Evolutionary conservation across 2,888 invertebrate genomes (phyloP).

Genomic region (Empis stercorea): DNA sequence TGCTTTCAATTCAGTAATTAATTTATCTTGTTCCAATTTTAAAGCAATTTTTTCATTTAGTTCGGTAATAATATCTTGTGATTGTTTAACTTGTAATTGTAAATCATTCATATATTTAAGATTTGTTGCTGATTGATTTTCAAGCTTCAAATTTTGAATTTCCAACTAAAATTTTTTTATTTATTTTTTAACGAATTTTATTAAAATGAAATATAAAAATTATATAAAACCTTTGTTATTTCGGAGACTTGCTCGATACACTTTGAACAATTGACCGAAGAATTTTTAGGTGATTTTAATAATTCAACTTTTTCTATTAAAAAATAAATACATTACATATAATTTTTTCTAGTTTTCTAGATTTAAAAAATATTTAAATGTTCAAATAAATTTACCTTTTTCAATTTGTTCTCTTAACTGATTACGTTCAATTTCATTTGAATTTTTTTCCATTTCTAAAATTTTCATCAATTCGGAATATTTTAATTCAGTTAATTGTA

Average conservation of each 20-base stretch:
- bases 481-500: slow-evolving; percentile 29
- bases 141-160: slow-evolving; percentile 28
- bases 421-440: no score
- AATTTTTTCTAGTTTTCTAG: no score
- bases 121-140: slow-evolving; percentile 23
- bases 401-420: slow-evolving; percentile 22
- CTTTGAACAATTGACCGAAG: slow-evolving; percentile 21
- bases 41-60: slow-evolving; percentile 31
- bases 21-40: slow-evolving; percentile 43
- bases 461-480: slow-evolving; percentile 35
- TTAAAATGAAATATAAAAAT: neutral
- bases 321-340: neutral
- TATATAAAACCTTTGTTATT: slow-evolving; percentile 24
- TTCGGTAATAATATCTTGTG: slow-evolving; percentile 24
- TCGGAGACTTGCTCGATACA: slow-evolving; percentile 27
- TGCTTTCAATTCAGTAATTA: slow-evolving; percentile 45
- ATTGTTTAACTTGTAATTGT: slow-evolving; percentile 25
- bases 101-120: slow-evolving; percentile 25
- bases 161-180: slow-evolving; percentile 23
- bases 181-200: neutral
- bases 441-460: slow-evolving; percentile 40
- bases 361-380: no score
- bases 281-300: slow-evolving; percentile 13
- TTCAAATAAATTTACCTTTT: slow-evolving; percentile 15
- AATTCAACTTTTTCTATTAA: slow-evolving; percentile 15